These are phyloP conservation scores for Hofmannophila pseudospretella DNA, from an alignment of 2,888 invertebrate genomes.

Conservation along the genomic window DNA sequence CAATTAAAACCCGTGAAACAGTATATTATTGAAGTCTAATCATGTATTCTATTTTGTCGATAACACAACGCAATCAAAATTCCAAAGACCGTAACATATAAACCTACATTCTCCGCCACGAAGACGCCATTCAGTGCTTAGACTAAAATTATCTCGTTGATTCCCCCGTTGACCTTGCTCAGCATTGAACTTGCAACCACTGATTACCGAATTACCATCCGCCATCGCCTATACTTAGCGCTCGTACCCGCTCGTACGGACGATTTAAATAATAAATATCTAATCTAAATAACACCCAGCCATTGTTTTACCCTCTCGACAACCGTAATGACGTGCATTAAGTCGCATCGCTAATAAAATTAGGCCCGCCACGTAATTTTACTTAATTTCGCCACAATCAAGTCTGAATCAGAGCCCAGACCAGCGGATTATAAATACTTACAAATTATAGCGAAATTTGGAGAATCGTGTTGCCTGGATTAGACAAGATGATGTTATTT, in stretches of 20 bases:
- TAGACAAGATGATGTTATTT: too few species aligned
- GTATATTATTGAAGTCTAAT: too few species aligned
- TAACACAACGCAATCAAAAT: too few species aligned
- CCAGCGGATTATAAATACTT: slow-evolving; percentile 42
- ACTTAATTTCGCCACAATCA: slow-evolving; percentile 66
- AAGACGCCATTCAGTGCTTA: slow-evolving; percentile 36
- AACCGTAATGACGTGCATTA: slow-evolving; percentile 69
- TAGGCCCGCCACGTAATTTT: slow-evolving; percentile 61
- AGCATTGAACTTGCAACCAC: slow-evolving; percentile 55
- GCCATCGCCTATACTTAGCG: slow-evolving; percentile 68
- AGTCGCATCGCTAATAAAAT: slow-evolving; percentile 71
- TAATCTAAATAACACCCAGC: slow-evolving; percentile 71
- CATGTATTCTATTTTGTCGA: too few species aligned
- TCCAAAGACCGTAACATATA: slow-evolving; percentile 8
- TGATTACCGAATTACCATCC: slow-evolving; percentile 74
- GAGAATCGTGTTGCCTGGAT: slow-evolving; percentile 27
- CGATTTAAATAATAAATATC: slow-evolving; percentile 77
- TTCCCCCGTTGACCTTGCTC: slow-evolving; percentile 57
- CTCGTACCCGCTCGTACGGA: slow-evolving; percentile 27
- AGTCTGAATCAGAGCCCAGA: slow-evolving; percentile 48
- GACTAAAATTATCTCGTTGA: slow-evolving; percentile 53
- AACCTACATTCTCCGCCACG: slow-evolving; percentile 17
- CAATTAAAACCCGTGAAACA: too few species aligned
- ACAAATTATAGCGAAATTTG: slow-evolving; percentile 35
- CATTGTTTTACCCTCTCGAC: slow-evolving; percentile 60